phyloP scores from a whole-genome alignment of 2,797 vertebrate species.

The Pantherophis alleghaniensis region DNA sequence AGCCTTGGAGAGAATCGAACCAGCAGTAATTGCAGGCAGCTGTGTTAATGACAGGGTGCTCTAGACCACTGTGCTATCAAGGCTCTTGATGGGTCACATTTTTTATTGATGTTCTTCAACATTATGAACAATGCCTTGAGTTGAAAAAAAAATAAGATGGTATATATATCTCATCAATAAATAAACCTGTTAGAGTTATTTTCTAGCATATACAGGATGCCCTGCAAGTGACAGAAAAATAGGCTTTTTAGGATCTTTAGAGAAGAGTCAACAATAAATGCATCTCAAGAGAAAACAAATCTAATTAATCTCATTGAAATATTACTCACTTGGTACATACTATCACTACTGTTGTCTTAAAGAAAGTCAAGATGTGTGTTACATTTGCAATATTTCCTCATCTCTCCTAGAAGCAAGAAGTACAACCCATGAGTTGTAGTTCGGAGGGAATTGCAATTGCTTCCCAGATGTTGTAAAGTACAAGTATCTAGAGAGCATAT shows the following conservation, averaged over 20 bases:
- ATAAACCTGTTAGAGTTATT: not conserved
- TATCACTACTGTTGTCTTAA: constrained; percentile 19
- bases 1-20: too few relatives aligned
- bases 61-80: too few relatives aligned
- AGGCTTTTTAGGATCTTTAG: not conserved
- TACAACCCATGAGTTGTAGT: constrained; percentile 44
- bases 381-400: constrained; percentile 6
- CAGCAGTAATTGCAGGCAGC: too few relatives aligned
- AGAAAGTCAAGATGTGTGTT: not conserved
- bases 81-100: not conserved
- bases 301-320: not conserved
- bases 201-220: not conserved
- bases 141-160: not conserved
- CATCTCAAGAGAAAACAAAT: not conserved
- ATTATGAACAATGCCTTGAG: not conserved
- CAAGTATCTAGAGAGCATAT: constrained; percentile 39
- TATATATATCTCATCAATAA: not conserved
- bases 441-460: constrained; percentile 46
- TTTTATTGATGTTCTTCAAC: not conserved
- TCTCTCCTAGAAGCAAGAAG: constrained; percentile 11
- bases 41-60: too few relatives aligned
- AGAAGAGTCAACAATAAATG: not conserved
- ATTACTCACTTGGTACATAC: not conserved
- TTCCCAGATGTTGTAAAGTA: constrained; percentile 56
- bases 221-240: not conserved